Evolutionary conservation across 2,888 invertebrate genomes (phyloP).

Genomic region (Pammene fasciana): DNA sequence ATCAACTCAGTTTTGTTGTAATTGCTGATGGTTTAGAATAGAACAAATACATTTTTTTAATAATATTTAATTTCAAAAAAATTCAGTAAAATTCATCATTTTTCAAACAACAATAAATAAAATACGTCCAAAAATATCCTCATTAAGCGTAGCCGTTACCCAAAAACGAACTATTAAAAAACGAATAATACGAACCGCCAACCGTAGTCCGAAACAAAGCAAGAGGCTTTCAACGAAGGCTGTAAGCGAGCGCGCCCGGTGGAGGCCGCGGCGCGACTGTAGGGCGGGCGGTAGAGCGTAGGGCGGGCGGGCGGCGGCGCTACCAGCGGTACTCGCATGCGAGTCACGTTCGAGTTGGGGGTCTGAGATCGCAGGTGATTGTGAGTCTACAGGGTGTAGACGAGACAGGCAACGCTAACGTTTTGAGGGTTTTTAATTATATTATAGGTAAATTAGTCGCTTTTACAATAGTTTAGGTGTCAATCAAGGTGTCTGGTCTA

Average conservation of each 20-base stretch:
- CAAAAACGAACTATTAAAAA: slow-evolving; percentile 22
- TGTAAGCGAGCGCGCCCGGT: slow-evolving; percentile 57
- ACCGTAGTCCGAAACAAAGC: slow-evolving; percentile 45
- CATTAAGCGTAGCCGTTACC: not conserved
- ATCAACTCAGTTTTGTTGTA: too few species aligned
- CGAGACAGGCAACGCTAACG: not conserved
- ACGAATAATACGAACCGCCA: slow-evolving; percentile 24
- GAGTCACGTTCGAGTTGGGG: slow-evolving; percentile 19
- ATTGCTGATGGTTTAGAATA: too few species aligned
- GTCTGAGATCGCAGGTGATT: not conserved
- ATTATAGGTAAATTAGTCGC: too few species aligned
- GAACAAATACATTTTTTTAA: too few species aligned
- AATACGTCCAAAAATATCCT: not conserved
- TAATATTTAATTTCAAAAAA: too few species aligned
- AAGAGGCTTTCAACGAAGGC: slow-evolving; percentile 38
- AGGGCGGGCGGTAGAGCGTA: slow-evolving; percentile 58
- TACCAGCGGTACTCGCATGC: slow-evolving; percentile 1
- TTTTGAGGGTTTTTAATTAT: not conserved
- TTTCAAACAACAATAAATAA: too few species aligned
- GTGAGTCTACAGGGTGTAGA: not conserved
- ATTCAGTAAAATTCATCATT: too few species aligned
- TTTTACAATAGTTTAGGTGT: too few species aligned
- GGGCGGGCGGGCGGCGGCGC: not conserved
- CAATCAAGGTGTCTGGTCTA: too few species aligned
- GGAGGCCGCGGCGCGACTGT: slow-evolving; percentile 57